A percentile compares a stretch with the other conserved stretches of the same genome.
phyloP scores from a whole-genome alignment of 64 coral and sea anemone species.

The Acropora yongei region DNA sequence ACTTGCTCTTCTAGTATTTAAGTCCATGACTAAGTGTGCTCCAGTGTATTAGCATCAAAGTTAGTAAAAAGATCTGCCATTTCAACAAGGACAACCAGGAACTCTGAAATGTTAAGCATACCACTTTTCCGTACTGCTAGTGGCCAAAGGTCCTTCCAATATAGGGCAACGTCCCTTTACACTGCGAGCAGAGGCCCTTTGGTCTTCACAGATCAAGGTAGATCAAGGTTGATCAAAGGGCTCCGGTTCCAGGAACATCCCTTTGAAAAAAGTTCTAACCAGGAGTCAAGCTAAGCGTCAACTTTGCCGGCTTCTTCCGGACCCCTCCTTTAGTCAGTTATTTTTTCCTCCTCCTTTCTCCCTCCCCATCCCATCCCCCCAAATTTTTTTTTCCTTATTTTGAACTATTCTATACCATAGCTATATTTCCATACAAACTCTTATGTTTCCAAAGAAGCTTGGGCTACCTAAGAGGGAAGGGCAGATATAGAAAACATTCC shows the following conservation, averaged over 20 bases:
- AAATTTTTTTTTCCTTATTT: too few species aligned
- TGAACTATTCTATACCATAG: too few species aligned
- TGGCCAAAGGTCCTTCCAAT: not conserved
- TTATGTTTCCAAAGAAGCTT: too few species aligned
- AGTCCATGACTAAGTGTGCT: not conserved
- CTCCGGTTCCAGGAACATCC: not conserved
- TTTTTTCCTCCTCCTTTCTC: not conserved
- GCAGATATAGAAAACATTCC: too few species aligned
- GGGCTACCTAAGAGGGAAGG: too few species aligned
- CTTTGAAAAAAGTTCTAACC: not conserved
- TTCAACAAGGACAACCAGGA: too few species aligned
- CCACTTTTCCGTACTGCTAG: not conserved
- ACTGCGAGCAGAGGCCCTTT: not conserved
- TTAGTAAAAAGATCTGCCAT: too few species aligned
- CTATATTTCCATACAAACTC: too few species aligned
- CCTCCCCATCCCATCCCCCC: too few species aligned
- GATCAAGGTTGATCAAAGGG: not conserved
- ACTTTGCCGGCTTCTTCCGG: not conserved
- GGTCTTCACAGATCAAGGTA: not conserved
- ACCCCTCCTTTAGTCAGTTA: not conserved
- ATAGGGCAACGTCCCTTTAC: not conserved
- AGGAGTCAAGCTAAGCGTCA: not conserved
- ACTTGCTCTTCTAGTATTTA: not conserved
- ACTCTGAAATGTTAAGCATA: not conserved
- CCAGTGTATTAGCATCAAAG: too few species aligned